Base-by-base conservation (phyloP, 2,113 vertebrate genomes). In the Stictonetta naevosa region DNA sequence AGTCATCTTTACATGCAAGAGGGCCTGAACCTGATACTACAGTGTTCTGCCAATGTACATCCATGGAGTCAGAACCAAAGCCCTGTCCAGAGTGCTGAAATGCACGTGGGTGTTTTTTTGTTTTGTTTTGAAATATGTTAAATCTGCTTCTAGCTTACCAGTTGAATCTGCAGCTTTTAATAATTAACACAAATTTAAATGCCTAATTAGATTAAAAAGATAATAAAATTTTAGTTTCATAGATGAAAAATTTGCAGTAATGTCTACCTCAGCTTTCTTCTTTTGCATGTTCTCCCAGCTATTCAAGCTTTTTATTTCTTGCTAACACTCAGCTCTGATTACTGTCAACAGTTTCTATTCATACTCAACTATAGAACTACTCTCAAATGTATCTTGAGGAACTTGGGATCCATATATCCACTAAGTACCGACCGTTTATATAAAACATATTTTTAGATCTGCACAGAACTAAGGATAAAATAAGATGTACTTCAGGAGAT, bases 21-120 rank as follows among this genome's bases (percentile, higher is more conserved):
- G 12, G 67, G 13, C 52, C 26, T 34, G 38, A 56, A 17, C 6
- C 6, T 0, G 0, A 21, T 36, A 1, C 12, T 31, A 4, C 25
- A 1, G 11, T 0, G 8, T 11, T 20, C 22, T 34, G 13, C 16
- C 25, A 7, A 11, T 0, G 12, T 4, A 2, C 4, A 7, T 0
- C 22, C 3, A 0, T 1, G 4, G 33, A 38, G 6, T 14, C 20
- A 19, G 58, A 48, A 5, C 25, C 14, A 8, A 20, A 29, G 15
- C 82, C 16, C 87, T 90, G 78, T 91, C 95, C 84, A 91, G 72
- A 33, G 75, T 95, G 36, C 90, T 96, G 91, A 95, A 95, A 74
- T 2, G 3, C 2, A 46, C 2, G 2, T 1, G 2, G 1, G 8
- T 53, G 23, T 13, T 23, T 23, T 23, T 50, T 53, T 46, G 16